Base-by-base conservation (phyloP, 2,113 vertebrate species). In the Psettodes erumei region DNA sequence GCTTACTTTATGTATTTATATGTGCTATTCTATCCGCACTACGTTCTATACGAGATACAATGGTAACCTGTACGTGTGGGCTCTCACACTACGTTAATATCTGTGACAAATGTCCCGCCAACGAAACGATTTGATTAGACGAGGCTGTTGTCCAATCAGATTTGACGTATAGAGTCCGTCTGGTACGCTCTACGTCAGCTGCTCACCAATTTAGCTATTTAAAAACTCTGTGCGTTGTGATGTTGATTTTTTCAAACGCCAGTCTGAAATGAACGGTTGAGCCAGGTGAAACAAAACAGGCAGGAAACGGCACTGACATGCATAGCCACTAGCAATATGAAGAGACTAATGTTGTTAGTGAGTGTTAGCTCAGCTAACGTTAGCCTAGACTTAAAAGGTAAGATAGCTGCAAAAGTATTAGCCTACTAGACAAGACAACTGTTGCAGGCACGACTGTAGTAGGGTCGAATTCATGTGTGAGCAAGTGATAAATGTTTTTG, bases 201-300 rank as follows among this genome's bases (percentile, higher is more conserved):
- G 35, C 6, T 19, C 23, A 62, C 13, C 9, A 48, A 4, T 12
- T n/a, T 1, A 47, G 8, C 3, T 18, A 27, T 18, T 33, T 7
- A n/a, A 11, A 18, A 27, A 12, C 6, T n/a, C 3, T 0, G 9
- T 16, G 48, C 30, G 9, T 55, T 11, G 6, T 23, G 1, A 23
- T 43, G 1, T 1, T 1, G 0, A 1, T n/a, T n/a, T 1, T 1
- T 30, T 16, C 42, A 19, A 33, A 59, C 0, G 0, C 9, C 3
- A 25, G 16, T 16, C 30, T 45, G 8, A 0, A 10, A n/a, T n/a
- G n/a, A n/a, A n/a, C n/a, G n/a, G n/a, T 42, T 12, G 6, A 19
- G 19, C 19, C 1, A n/a, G 1, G 5, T 45, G 11, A 45, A 40
- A 25, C 6, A 6, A 3, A 25, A 25, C 19, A 28, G 0, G 2